phyloP scores from a whole-genome alignment of 2,797 vertebrate genomes.

The Xenopus petersii region DNA sequence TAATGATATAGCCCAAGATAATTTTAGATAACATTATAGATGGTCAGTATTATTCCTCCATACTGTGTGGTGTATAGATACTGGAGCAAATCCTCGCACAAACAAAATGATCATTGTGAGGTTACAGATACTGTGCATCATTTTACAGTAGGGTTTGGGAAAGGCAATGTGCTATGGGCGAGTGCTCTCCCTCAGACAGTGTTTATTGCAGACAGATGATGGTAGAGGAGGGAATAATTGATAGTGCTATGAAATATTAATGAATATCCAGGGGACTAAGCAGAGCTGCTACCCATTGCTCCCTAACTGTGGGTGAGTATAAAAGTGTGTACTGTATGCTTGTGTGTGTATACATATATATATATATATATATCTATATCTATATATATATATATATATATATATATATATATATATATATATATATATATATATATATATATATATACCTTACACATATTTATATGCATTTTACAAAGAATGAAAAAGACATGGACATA shows the following conservation, averaged over 20 bases:
- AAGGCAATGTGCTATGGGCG: slow-evolving; percentile 33
- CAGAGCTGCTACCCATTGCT: slow-evolving; percentile 30
- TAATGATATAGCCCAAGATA: too few species aligned
- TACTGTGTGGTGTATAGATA: too few species aligned
- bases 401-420: not conserved
- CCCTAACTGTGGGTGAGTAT: not conserved
- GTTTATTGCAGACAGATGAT: slow-evolving; percentile 71
- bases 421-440: not conserved
- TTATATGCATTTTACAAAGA: too few species aligned
- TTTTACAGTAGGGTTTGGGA: slow-evolving; percentile 14
- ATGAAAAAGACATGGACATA: too few species aligned
- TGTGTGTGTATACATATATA: not conserved
- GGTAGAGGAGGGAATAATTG: slow-evolving; percentile 81
- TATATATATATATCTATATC: not conserved
- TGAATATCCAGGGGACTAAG: slow-evolving; percentile 70
- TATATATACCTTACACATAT: too few species aligned
- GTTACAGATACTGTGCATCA: too few species aligned
- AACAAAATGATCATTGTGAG: too few species aligned
- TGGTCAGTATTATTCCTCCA: too few species aligned
- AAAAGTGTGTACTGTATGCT: not conserved
- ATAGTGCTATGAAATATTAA: slow-evolving; percentile 89
- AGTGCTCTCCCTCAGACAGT: slow-evolving; percentile 50
- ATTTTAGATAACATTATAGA: too few species aligned
- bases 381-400: not conserved
- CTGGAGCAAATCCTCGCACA: too few species aligned